Conservation (phyloP, 1,140 invertebrate genomes). For the Drosophila bifasciata region DNA sequence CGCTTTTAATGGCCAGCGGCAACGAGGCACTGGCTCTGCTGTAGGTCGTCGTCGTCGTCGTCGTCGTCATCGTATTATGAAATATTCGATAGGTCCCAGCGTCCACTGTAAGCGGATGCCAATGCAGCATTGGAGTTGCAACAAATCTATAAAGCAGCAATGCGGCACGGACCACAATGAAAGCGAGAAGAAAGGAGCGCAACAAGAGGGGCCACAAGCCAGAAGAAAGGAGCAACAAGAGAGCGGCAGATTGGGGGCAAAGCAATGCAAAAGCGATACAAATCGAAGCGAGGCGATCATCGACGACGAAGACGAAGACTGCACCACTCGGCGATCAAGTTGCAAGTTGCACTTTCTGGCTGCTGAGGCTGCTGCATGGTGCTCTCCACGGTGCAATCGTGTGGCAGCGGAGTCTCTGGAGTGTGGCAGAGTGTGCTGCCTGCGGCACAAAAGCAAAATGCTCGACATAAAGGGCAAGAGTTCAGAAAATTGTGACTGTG, state of each 20-base stretch:
- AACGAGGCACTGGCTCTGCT: slow-evolving; percentile 52
- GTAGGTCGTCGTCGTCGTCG: slow-evolving; percentile 55
- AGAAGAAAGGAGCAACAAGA: slow-evolving; percentile 29
- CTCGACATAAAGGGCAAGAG: slow-evolving; percentile 81
- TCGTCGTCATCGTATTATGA: slow-evolving; percentile 62
- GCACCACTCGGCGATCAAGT: slow-evolving; percentile 59
- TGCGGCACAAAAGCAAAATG: slow-evolving; percentile 62
- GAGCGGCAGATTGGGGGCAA: slow-evolving; percentile 41
- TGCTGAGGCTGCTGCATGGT: slow-evolving; percentile 36
- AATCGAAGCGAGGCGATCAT: slow-evolving; percentile 75
- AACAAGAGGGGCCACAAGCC: slow-evolving; percentile 31
- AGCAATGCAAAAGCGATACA: slow-evolving; percentile 66
- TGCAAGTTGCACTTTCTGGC: slow-evolving; percentile 77
- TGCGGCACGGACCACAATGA: slow-evolving; percentile 62
- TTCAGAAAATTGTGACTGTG: slow-evolving; percentile 79
- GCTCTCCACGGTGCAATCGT: slow-evolving; percentile 35
- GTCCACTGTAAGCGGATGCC: slow-evolving; percentile 61
- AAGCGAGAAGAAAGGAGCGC: slow-evolving; percentile 40
- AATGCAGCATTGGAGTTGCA: slow-evolving; percentile 21
- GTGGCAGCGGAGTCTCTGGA: slow-evolving; percentile 12
- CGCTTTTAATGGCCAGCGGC: slow-evolving; percentile 69
- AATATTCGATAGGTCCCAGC: slow-evolving; percentile 67
- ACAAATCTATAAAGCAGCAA: slow-evolving; percentile 70
- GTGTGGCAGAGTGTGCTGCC: slow-evolving; percentile 58
- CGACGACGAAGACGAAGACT: slow-evolving; percentile 10